These are phyloP conservation scores for Frieseomelitta varia DNA, from an alignment of 1,140 invertebrate genomes.

Conservation along the genomic window DNA sequence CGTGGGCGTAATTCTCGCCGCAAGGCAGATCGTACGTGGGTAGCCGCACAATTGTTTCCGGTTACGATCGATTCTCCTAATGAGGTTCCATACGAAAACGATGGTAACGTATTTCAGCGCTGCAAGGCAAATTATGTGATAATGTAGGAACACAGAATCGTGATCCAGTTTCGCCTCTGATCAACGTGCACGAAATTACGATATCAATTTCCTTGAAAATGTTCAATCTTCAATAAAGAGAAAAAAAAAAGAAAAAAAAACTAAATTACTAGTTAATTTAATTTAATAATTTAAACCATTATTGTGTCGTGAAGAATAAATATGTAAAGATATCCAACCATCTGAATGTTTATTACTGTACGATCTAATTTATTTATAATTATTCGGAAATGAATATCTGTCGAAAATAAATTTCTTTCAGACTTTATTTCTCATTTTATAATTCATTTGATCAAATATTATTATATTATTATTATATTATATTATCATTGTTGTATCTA, in stretches of 20 bases:
- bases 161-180: neutral
- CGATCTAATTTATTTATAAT: too few relatives aligned
- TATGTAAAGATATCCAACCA: neutral
- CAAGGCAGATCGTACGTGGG: neutral
- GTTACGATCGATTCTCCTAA: slow-evolving; percentile 15
- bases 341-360: neutral
- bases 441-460: neutral
- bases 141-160: neutral
- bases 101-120: neutral
- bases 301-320: neutral
- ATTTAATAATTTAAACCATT: neutral
- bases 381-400: neutral
- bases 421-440: neutral
- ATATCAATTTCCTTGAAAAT: neutral
- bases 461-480: too few relatives aligned
- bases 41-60: slow-evolving; percentile 17
- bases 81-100: slow-evolving; percentile 16
- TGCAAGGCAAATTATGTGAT: slow-evolving; percentile 4
- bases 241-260: too few relatives aligned
- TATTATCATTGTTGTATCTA: too few relatives aligned
- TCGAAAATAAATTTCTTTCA: neutral
- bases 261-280: too few relatives aligned
- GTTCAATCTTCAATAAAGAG: neutral
- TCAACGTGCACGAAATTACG: neutral
- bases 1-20: too few relatives aligned